phyloP scores from a whole-genome alignment of 92 coral and sea anemone genomes.

The Nematostella vectensis region DNA sequence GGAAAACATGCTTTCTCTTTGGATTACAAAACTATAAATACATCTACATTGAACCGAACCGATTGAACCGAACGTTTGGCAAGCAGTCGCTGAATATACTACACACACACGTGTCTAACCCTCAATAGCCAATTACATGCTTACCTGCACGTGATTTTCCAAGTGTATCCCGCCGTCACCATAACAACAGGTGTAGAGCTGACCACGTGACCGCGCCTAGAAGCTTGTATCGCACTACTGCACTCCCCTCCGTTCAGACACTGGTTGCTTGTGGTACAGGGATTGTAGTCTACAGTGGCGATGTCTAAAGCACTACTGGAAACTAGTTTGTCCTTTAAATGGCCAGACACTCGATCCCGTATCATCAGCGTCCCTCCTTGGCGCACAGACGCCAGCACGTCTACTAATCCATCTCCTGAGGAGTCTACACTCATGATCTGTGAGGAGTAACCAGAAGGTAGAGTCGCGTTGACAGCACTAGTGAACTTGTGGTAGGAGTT shows the following conservation, averaged over 20 bases:
- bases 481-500: constrained; percentile 45
- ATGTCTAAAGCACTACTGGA: constrained; percentile 46
- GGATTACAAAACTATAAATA: too few relatives aligned
- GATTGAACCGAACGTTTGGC: too few relatives aligned
- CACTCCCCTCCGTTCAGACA: constrained; percentile 84
- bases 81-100: too few relatives aligned
- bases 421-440: constrained; percentile 64
- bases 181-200: constrained; percentile 49
- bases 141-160: constrained; percentile 58
- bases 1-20: too few relatives aligned
- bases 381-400: constrained; percentile 57
- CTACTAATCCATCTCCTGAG: constrained; percentile 43
- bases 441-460: constrained; percentile 39
- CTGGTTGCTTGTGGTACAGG: constrained; percentile 67
- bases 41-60: too few relatives aligned
- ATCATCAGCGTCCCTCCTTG: constrained; percentile 24
- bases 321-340: constrained; percentile 50
- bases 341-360: constrained; percentile 39
- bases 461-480: constrained; percentile 43
- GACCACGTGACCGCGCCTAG: constrained; percentile 35
- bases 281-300: constrained; percentile 60
- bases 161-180: constrained; percentile 56
- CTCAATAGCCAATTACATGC: too few relatives aligned
- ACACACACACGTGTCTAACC: too few relatives aligned
- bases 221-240: constrained; percentile 53